Base-by-base conservation (phyloP, 2,888 invertebrate genomes). In the Microctonus brassicae region DNA sequence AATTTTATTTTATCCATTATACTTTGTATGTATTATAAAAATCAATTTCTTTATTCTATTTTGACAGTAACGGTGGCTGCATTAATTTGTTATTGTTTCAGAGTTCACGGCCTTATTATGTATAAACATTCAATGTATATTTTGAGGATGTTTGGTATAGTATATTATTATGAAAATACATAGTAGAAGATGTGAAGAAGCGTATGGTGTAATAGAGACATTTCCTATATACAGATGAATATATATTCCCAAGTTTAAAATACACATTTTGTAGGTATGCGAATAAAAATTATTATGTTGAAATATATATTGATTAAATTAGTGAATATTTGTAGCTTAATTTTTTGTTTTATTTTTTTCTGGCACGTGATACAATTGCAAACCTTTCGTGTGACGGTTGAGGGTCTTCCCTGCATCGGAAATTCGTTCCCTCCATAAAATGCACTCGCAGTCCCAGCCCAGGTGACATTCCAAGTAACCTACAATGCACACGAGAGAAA, bases 391-490 rank as follows among this genome's bases (percentile, higher is more conserved):
- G 80, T 75, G 81, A 80, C 76, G 80, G 80, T 76, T 78, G 78
- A 74, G 83, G 82, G 76, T 86, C 86, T 84, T 86, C 87, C 80
- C 86, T 85, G 83, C 86, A 86, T 77, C 86, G 82, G 77, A 87
- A 86, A 83, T 85, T 85, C 77, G 87, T 87, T 78, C 87, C 87
- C 81, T 86, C 86, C 76, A 80, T 81, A 82, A 86, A 87, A 81
- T 85, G 82, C 81, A 87, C 87, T 79, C 82, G 84, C 63, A 84
- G 85, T 85, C 87, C 87, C 78, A 87, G 82, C 76, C 79, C 82
- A 80, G 83, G 85, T 75, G 86, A 81, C 78, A 87, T 82, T 79
- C 85, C 86, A 79, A 87, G 85, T 78, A 86, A 87, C 87, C 87
- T 87, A 87, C 86, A 87, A 87, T 85, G 82, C 82, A 86, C 80